Conservation (phyloP, 2,797 vertebrate species). For the Neomorphus geoffroyi region DNA sequence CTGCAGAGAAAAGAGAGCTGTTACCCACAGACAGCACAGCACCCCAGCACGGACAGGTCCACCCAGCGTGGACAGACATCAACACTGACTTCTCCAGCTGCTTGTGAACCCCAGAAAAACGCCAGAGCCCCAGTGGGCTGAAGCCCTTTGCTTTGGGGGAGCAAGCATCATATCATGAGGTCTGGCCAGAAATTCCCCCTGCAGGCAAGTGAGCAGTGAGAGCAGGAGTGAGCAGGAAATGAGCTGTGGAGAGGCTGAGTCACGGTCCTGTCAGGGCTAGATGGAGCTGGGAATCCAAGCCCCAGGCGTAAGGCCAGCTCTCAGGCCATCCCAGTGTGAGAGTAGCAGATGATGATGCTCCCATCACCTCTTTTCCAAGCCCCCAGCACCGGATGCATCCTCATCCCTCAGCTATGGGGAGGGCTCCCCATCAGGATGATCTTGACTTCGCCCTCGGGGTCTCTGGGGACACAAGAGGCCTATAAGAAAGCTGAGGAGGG, state of each 20-base stretch:
- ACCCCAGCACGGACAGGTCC: neutral
- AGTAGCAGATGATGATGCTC: neutral
- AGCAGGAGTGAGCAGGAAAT: constrained; percentile 54
- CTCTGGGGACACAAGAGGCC: neutral
- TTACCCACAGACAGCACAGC: neutral
- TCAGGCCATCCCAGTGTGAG: neutral
- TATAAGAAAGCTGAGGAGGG: too few relatives aligned
- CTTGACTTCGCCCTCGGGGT: neutral
- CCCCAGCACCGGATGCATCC: neutral
- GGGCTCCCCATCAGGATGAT: neutral
- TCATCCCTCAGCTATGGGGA: neutral
- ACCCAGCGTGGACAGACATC: rapidly evolving
- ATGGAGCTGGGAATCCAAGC: neutral
- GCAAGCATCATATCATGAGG: neutral
- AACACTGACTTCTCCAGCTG: rapidly evolving
- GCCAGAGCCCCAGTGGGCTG: rapidly evolving
- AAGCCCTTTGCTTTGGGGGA: neutral
- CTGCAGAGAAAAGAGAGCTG: constrained; percentile 72
- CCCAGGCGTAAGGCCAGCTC: neutral
- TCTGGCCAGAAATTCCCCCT: constrained; percentile 16
- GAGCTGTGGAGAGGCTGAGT: constrained; percentile 37
- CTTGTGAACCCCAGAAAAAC: neutral
- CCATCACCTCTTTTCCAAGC: rapidly evolving
- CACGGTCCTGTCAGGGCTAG: neutral
- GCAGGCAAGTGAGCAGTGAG: neutral